These are phyloP conservation scores for Oncorhynchus tshawytscha DNA, from an alignment of 2,113 vertebrate species.

Conservation along the genomic window DNA sequence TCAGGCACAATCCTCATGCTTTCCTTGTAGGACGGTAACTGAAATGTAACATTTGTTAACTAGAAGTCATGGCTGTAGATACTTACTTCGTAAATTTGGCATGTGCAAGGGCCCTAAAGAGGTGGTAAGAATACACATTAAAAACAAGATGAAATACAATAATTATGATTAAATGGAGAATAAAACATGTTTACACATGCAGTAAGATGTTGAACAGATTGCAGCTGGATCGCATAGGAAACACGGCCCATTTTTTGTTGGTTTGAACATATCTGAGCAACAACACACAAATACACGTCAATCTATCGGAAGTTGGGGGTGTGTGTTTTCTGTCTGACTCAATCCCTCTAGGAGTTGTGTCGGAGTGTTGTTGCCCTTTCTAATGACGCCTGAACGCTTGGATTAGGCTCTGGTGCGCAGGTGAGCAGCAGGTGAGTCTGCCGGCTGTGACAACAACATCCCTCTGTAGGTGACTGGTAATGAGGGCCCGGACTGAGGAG, in stretches of 20 bases:
- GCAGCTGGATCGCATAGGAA: no score
- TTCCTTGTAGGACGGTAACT: not conserved
- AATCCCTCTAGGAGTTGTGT: conserved; percentile 61
- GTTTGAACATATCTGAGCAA: no score
- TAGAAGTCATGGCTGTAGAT: not conserved
- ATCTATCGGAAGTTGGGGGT: not conserved
- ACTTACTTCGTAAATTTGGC: conserved; percentile 99
- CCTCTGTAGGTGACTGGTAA: conserved; percentile 43
- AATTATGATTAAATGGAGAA: not conserved
- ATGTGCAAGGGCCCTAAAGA: conserved; percentile 91
- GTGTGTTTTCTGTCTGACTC: conserved; percentile 50
- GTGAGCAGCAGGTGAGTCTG: conserved; percentile 41
- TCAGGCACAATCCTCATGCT: not conserved
- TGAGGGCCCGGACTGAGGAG: conserved; percentile 45
- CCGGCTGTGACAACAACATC: conserved; percentile 47
- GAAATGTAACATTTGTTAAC: not conserved
- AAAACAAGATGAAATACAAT: conserved; percentile 8
- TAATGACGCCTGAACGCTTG: conserved; percentile 57
- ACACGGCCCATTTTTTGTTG: no score
- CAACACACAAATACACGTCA: conserved; percentile 2
- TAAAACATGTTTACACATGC: not conserved
- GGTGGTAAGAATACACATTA: conserved; percentile 10
- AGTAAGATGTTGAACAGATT: not conserved
- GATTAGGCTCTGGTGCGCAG: conserved; percentile 11
- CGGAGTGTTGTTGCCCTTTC: conserved; percentile 61